Percentiles rank a stretch among this genome's conserved stretches.
Evolutionary conservation across 1,140 invertebrate genomes (phyloP).

Genomic region (Zaprionus tsacasi): DNA sequence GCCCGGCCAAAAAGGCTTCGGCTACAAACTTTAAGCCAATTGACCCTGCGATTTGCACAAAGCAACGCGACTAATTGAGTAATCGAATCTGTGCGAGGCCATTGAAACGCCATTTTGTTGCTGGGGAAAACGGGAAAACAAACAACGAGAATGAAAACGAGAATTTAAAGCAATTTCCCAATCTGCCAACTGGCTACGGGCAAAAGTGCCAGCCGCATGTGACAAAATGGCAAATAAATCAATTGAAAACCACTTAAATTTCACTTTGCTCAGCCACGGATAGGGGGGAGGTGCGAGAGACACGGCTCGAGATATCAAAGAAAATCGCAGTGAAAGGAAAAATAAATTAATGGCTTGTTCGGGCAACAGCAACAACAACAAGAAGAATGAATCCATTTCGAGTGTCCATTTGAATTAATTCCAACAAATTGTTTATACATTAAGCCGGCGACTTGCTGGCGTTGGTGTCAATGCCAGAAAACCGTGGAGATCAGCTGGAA

Average conservation of each 20-base stretch:
- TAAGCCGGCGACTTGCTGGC: not conserved
- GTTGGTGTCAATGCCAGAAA: slow-evolving; percentile 5
- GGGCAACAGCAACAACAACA: slow-evolving; percentile 1
- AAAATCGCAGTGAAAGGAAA: slow-evolving; percentile 35
- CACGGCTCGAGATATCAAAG: slow-evolving; percentile 36
- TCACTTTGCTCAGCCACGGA: slow-evolving; percentile 7
- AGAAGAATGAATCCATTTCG: slow-evolving; percentile 8
- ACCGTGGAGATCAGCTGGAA: not conserved
- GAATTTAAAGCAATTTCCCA: slow-evolving; percentile 27
- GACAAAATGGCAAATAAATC: slow-evolving; percentile 51
- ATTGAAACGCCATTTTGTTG: not conserved
- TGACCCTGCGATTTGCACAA: slow-evolving; percentile 3
- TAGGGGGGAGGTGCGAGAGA: not conserved
- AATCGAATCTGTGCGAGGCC: not conserved
- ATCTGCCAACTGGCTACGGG: slow-evolving; percentile 1
- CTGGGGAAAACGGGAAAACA: not conserved
- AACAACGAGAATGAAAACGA: not conserved
- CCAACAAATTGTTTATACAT: slow-evolving; percentile 26
- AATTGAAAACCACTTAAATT: slow-evolving; percentile 55
- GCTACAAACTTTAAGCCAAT: slow-evolving; percentile 21
- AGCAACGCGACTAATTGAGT: slow-evolving; percentile 14
- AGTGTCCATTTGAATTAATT: slow-evolving; percentile 37
- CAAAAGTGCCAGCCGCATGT: not conserved
- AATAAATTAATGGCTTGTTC: slow-evolving; percentile 44
- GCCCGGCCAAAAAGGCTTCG: not conserved